phyloP scores from a whole-genome alignment of 2,888 invertebrate genomes.

The Mayetiola destructor region DNA sequence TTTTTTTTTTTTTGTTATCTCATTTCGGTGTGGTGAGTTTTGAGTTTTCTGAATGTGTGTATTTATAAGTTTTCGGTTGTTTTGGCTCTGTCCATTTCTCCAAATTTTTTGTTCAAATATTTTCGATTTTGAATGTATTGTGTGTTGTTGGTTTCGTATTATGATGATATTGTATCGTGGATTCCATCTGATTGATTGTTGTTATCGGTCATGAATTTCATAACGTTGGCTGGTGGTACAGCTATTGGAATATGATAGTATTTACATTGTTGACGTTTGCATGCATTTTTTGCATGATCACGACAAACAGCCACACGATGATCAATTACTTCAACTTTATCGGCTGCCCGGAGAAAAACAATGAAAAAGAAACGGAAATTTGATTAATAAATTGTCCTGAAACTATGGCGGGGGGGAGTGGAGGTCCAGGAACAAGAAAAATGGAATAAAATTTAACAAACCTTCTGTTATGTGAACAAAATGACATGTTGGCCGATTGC shows the following conservation, averaged over 20 bases:
- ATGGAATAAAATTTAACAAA: conserved; percentile 29
- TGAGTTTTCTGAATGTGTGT: neutral
- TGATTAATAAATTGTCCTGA: neutral
- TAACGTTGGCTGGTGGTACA: conserved; percentile 67
- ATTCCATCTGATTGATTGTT: neutral
- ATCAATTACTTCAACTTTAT: conserved; percentile 87
- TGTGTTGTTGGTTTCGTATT: neutral
- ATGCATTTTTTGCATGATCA: conserved; percentile 87
- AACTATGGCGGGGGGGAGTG: neutral
- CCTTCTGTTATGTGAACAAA: conserved; percentile 96
- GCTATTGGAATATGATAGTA: conserved; percentile 93
- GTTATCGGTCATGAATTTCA: conserved; percentile 27
- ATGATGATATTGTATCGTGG: neutral
- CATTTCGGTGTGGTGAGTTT: neutral
- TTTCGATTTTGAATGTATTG: neutral
- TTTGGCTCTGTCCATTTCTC: neutral
- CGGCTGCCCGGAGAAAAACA: conserved; percentile 46
- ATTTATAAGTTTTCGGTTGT: neutral
- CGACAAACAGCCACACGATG: conserved; percentile 92
- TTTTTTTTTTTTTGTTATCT: neutral
- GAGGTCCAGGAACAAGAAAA: neutral
- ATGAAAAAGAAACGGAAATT: neutral
- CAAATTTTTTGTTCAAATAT: too few relatives aligned
- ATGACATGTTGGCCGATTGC: conserved; percentile 93
- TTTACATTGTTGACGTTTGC: conserved; percentile 87